Conservation (phyloP, 1,140 invertebrate species). For the Lordiphosa clarofinis region DNA sequence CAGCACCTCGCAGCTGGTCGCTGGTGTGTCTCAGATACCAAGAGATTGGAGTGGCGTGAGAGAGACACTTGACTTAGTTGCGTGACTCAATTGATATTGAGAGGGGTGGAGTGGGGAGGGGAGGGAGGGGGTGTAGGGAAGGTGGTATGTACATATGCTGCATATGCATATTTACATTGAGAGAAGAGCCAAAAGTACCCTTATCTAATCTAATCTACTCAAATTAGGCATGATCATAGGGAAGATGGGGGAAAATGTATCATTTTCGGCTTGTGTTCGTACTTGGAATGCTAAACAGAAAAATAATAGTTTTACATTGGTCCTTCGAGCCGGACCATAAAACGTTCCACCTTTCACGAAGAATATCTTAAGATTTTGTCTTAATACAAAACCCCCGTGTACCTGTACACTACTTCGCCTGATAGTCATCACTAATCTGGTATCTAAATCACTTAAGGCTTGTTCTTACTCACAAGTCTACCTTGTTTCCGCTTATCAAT, state of each 20-base stretch:
- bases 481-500: conserved; percentile 38
- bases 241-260: too few species aligned
- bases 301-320: too few species aligned
- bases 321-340: too few species aligned
- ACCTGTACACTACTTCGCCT: conserved; percentile 1
- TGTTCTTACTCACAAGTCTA: conserved; percentile 37
- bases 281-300: too few species aligned
- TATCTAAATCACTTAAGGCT: conserved; percentile 65
- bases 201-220: too few species aligned
- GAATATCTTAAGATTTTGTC: too few species aligned
- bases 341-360: too few species aligned
- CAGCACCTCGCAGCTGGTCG: too few species aligned
- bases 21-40: too few species aligned
- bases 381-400: too few species aligned
- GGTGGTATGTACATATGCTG: neutral
- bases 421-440: conserved; percentile 2
- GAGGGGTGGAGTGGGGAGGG: neutral
- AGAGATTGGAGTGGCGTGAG: conserved; percentile 2
- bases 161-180: conserved; percentile 1
- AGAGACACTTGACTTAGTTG: conserved; percentile 16
- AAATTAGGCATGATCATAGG: too few species aligned
- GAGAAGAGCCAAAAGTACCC: neutral
- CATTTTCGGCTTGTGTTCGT: too few species aligned
- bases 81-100: conserved; percentile 12
- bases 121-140: neutral